These are phyloP conservation scores for Mermis nigrescens DNA, from an alignment of 2,888 invertebrate genomes.

Conservation along the genomic window DNA sequence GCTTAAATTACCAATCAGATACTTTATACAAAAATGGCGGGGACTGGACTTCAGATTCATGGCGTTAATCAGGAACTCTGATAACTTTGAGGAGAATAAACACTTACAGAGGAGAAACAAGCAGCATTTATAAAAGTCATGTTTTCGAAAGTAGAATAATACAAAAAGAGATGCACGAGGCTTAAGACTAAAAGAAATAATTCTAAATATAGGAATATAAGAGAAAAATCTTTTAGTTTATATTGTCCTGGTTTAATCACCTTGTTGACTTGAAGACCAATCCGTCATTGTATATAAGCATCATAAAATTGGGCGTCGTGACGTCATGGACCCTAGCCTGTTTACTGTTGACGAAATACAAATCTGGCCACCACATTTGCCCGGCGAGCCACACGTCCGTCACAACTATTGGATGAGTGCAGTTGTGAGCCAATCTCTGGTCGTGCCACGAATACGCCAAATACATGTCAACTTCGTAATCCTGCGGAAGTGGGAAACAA, in stretches of 20 bases:
- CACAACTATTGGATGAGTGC: constrained; percentile 29
- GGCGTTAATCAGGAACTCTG: too few relatives aligned
- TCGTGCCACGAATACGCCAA: constrained; percentile 31
- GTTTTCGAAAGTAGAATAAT: not conserved
- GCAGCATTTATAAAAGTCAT: too few relatives aligned
- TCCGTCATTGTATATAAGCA: constrained; percentile 29
- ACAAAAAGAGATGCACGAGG: too few relatives aligned
- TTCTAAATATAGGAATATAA: not conserved
- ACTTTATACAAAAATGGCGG: too few relatives aligned
- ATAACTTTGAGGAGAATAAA: too few relatives aligned
- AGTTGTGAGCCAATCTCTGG: constrained; percentile 27
- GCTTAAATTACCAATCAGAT: too few relatives aligned
- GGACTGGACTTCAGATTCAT: too few relatives aligned
- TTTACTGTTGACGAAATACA: constrained; percentile 31
- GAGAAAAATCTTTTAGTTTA: not conserved
- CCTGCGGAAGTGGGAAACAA: constrained; percentile 15
- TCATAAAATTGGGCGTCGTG: constrained; percentile 22
- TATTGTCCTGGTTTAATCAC: constrained; percentile 14
- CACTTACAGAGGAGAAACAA: too few relatives aligned
- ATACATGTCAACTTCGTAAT: constrained; percentile 31
- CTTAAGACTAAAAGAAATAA: not conserved
- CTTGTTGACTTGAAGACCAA: constrained; percentile 30
- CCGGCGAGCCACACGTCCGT: constrained; percentile 4
- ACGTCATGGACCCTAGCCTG: constrained; percentile 25
- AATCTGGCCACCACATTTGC: constrained; percentile 16